Base-by-base conservation (phyloP, 2,888 invertebrate genomes). In the Fragum whitleyi region DNA sequence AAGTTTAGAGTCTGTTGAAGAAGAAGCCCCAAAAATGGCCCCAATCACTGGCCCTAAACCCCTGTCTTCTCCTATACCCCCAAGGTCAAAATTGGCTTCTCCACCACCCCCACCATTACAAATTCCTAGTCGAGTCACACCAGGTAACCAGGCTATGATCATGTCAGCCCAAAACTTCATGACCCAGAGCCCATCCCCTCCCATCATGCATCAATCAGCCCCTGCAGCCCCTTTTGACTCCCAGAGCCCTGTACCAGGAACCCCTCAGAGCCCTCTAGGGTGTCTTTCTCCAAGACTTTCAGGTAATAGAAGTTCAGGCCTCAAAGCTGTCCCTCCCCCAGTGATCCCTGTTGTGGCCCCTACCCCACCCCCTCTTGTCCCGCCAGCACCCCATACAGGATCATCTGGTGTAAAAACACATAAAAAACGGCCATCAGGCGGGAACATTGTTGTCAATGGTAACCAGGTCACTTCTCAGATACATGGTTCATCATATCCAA, bases 1-100 rank as follows among this genome's bases (percentile, higher is more conserved):
- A 14, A 85, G 85, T 74, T 77, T 85, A 19, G 85, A 85, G 62
- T 85, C 85, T 39, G 85, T 85, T 2, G 82, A 85, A 65, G 85
- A 85, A 51, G 77, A 71, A 16, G 29, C 77, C 32, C 59, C 55
- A 14, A 74, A 65, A 19, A 39, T 68, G 9, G 23, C 65, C 57
- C 67, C 74, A 7, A 51, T 74, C 14, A 47, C 79, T 16, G 57
- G 68, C n/a, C 74, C 79, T 9, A 62, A 82, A 19, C 77, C 83
- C 39, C 83, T 77, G n/a, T 78, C 77, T 2, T 81, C 84, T 21
- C 78, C 81, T 14, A 57, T 86, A 29, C 80, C 83, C 26, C 77
- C 79, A 21, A 70, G 77, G 32, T 55, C 75, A 21, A 55, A 57
- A 51, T 23, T 75, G 47, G 53, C 36, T 9, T 39, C 68, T 39